phyloP scores from a whole-genome alignment of 2,797 vertebrate genomes.

The Coccyzus lansbergi region DNA sequence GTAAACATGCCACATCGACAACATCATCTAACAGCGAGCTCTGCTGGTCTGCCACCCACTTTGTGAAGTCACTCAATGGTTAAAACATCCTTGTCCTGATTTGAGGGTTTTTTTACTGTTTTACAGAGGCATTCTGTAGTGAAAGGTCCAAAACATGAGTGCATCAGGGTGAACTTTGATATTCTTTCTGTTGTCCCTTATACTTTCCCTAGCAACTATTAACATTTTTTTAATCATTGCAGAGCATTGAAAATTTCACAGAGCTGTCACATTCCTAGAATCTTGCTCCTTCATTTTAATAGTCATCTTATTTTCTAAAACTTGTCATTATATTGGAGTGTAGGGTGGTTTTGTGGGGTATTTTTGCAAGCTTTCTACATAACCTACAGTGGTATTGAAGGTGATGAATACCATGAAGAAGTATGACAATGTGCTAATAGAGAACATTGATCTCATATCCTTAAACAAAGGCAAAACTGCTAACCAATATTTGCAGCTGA shows the following conservation, averaged over 20 bases:
- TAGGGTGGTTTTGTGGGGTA: background rate
- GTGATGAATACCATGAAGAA: background rate
- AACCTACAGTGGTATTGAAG: background rate
- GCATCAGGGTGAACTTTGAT: slow-evolving; percentile 29
- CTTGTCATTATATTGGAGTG: background rate
- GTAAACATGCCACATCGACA: slow-evolving; percentile 3
- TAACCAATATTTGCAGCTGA: background rate
- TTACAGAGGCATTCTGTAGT: slow-evolving; percentile 8
- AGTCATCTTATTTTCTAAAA: background rate
- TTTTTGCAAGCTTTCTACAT: background rate
- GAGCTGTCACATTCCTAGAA: slow-evolving; percentile 15
- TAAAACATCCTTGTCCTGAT: slow-evolving; percentile 25
- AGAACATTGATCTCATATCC: background rate
- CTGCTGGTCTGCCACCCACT: background rate
- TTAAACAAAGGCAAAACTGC: slow-evolving; percentile 2
- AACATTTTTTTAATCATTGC: background rate
- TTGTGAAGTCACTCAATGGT: slow-evolving; percentile 13
- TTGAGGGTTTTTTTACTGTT: background rate
- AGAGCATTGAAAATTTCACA: slow-evolving; percentile 8
- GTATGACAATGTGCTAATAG: background rate
- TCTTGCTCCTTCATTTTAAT: background rate
- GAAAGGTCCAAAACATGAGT: background rate
- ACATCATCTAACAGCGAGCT: slow-evolving; percentile 8
- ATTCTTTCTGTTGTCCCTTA: background rate
- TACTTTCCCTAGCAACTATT: slow-evolving; percentile 21